Base-by-base conservation (phyloP, 2,888 invertebrate species). In the Cataglyphis rosenhaueri region DNA sequence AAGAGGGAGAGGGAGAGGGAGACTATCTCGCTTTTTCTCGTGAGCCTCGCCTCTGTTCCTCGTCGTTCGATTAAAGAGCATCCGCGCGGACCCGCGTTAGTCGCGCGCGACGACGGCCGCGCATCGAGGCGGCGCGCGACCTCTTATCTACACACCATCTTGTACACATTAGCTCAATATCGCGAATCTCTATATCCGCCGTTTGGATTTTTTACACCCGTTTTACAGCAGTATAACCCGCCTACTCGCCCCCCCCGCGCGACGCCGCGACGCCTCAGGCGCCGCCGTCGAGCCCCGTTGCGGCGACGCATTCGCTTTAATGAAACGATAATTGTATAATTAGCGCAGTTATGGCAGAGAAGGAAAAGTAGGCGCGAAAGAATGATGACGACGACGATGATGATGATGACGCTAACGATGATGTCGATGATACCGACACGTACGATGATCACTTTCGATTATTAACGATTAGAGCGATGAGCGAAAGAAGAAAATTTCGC, bases 141-240 rank as follows among this genome's bases (percentile, higher is more conserved):
- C 78, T 59, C 71, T 70, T 29, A 38, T 65, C 70, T 64, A 64
- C 85, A 64, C 85, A 74, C 62, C 83, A 82, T 84, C 82, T 66
- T 59, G 65, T 79, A 64, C 52, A 66, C 44, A 29, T 62, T 84
- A 88, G 84, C 84, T 78, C 87, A 73, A 86, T 87, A 62, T 86
- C 81, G 87, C 84, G 84, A 84, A 83, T 85, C 76, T 85, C 83
- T 84, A 87, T 82, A 87, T 82, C 84, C 84, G 85, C 85, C 84
- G 83, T 85, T 88, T 89, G 85, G 88, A 86, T 89, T 89, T 89
- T 89, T 87, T 89, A 89, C 89, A 89, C 85, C 85, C 84, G 79
- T 89, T 88, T 87, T 88, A 83, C 89, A 84, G 86, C 85, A 85
- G 64, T 71, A 59, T 71, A 59, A 65, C 21, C 41, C 83, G 82